phyloP scores from a whole-genome alignment of 2,797 vertebrate genomes.

The Clarias platycephalus region DNA sequence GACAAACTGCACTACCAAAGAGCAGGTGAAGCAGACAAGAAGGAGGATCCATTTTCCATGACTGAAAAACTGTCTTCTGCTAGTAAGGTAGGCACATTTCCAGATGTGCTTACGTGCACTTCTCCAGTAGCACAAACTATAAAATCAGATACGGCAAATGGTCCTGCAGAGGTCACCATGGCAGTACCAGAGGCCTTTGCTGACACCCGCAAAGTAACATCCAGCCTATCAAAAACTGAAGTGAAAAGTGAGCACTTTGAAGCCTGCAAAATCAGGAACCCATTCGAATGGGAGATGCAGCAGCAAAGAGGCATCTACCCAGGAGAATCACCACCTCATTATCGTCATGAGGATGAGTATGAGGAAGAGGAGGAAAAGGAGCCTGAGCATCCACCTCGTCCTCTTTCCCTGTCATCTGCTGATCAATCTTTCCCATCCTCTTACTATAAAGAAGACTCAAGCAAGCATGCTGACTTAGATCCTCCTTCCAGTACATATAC shows the following conservation, averaged over 20 bases:
- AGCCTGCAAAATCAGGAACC: constrained; percentile 66
- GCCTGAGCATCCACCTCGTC: constrained; percentile 79
- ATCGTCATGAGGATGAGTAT: constrained; percentile 75
- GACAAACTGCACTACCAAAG: constrained; percentile 64
- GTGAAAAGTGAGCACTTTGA: constrained; percentile 63
- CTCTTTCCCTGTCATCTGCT: constrained; percentile 81
- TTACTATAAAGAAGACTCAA: constrained; percentile 69
- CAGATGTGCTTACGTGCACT: constrained; percentile 73
- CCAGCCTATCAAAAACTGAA: constrained; percentile 62
- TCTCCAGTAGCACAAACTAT: constrained; percentile 61
- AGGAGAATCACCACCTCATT: constrained; percentile 76
- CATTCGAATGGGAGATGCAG: constrained; percentile 73
- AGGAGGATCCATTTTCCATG: constrained; percentile 53
- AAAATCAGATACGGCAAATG: constrained; percentile 76
- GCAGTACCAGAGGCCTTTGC: constrained; percentile 60
- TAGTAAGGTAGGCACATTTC: constrained; percentile 60
- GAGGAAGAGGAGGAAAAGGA: constrained; percentile 77
- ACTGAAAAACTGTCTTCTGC: constrained; percentile 61
- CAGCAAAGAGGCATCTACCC: constrained; percentile 73
- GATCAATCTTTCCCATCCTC: constrained; percentile 76
- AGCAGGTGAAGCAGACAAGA: constrained; percentile 38
- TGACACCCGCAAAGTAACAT: constrained; percentile 47
- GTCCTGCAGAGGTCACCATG: constrained; percentile 79
- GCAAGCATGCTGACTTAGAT: constrained; percentile 66
- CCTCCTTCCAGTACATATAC: constrained; percentile 54